Evolutionary conservation across 2,797 vertebrate genomes (phyloP).

Genomic region (Pseudopleuronectes americanus): DNA sequence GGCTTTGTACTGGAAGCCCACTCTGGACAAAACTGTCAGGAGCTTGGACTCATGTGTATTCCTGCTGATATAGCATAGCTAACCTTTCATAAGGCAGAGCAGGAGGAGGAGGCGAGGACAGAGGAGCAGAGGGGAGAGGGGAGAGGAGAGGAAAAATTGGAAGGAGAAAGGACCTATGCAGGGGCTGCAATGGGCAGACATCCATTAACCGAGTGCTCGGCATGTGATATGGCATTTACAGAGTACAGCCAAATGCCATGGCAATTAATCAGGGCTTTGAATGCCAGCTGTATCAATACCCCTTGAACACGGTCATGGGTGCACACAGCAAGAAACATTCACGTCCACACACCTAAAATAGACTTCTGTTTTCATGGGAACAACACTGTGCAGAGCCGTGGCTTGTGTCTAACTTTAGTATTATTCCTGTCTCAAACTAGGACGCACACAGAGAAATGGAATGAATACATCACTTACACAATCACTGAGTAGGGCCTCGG

Average conservation of each 20-base stretch:
- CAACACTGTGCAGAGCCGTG: constrained; percentile 7
- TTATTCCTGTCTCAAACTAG: constrained; percentile 57
- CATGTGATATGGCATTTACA: constrained; percentile 77
- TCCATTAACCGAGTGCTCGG: constrained; percentile 71
- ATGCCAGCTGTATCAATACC: constrained; percentile 75
- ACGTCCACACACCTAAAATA: constrained; percentile 27
- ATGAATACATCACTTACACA: constrained; percentile 69
- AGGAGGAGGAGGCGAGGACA: constrained; percentile 6
- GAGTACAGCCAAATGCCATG: constrained; percentile 77
- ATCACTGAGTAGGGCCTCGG: constrained; percentile 45
- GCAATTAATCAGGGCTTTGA: constrained; percentile 78
- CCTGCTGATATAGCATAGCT: constrained; percentile 59
- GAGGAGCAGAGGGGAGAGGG: constrained; percentile 10
- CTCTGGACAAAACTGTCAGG: constrained; percentile 38
- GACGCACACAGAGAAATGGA: constrained; percentile 59
- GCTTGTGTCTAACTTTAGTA: constrained; percentile 51
- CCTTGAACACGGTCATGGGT: constrained; percentile 34
- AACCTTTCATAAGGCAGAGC: constrained; percentile 55
- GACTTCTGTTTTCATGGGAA: constrained; percentile 22
- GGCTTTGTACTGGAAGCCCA: constrained; percentile 10
- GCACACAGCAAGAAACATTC: constrained; percentile 28
- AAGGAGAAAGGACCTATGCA: constrained; percentile 22
- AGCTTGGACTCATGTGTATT: constrained; percentile 41
- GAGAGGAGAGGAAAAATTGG: constrained; percentile 9
- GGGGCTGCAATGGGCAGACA: constrained; percentile 60